phyloP scores from a whole-genome alignment of 2,797 vertebrate genomes.

The Scomberomorus guttatus region DNA sequence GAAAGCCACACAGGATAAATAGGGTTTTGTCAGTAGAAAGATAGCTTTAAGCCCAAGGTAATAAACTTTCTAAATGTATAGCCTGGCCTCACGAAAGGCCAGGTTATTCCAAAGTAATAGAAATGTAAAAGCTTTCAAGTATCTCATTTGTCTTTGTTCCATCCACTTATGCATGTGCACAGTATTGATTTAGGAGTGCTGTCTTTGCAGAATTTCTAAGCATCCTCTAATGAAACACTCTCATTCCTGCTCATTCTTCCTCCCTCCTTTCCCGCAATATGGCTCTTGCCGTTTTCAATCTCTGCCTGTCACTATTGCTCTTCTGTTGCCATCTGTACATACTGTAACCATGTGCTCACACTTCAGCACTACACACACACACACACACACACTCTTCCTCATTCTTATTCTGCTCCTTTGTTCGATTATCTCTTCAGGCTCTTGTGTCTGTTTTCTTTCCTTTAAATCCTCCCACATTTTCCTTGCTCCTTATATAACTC shows the following conservation, averaged over 20 bases:
- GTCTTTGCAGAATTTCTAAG: slow-evolving; percentile 63
- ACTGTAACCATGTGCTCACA: neutral
- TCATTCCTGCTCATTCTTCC: slow-evolving; percentile 19
- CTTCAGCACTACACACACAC: slow-evolving; percentile 12
- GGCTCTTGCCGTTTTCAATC: slow-evolving; percentile 17
- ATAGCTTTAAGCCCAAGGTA: slow-evolving; percentile 42
- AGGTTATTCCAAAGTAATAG: slow-evolving; percentile 58
- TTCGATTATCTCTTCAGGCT: slow-evolving; percentile 20
- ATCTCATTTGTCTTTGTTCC: slow-evolving; percentile 64
- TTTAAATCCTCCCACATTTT: slow-evolving; percentile 2
- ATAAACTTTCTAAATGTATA: slow-evolving; percentile 51
- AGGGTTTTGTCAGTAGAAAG: slow-evolving; percentile 23
- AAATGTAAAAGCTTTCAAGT: slow-evolving; percentile 62
- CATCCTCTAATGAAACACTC: slow-evolving; percentile 59
- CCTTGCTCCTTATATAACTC: no score
- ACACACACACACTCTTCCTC: neutral
- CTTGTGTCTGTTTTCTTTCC: neutral
- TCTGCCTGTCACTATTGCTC: slow-evolving; percentile 17
- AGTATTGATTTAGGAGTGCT: slow-evolving; percentile 65
- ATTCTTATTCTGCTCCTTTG: neutral
- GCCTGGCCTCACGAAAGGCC: slow-evolving; percentile 13
- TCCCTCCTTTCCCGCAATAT: slow-evolving; percentile 4
- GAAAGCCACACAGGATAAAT: slow-evolving; percentile 41
- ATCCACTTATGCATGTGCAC: slow-evolving; percentile 45
- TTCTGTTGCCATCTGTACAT: slow-evolving; percentile 24